Evolutionary conservation across 2,797 vertebrate genomes (phyloP).

Genomic region (Nyctalus aviator): DNA sequence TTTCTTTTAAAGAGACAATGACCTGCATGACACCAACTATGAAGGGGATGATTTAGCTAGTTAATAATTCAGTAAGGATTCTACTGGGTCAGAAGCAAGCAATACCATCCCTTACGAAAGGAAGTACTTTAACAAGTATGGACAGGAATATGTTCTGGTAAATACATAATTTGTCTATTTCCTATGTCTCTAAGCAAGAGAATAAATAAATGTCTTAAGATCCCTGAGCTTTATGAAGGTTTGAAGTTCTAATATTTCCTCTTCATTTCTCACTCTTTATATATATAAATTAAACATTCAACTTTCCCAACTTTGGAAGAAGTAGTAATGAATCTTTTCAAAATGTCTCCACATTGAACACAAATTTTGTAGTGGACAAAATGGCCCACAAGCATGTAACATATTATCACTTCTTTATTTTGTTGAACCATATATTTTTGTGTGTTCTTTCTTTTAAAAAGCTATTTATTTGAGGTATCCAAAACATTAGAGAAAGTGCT

Average conservation of each 20-base stretch:
- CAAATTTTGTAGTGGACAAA: not conserved
- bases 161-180: conserved; percentile 28
- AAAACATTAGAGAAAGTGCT: conserved; percentile 23
- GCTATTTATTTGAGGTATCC: not conserved
- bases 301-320: not conserved
- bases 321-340: conserved; percentile 19
- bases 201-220: not conserved
- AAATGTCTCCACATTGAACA: not conserved
- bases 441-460: conserved; percentile 15
- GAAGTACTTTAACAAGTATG: conserved; percentile 34
- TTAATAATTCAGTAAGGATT: conserved; percentile 51
- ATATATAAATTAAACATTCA: not conserved
- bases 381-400: not conserved
- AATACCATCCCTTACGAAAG: conserved; percentile 9
- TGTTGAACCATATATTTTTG: not conserved
- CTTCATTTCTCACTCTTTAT: not conserved
- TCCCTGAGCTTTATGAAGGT: not conserved
- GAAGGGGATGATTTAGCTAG: conserved; percentile 61
- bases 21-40: conserved; percentile 36
- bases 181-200: not conserved
- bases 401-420: conserved; percentile 10
- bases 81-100: conserved; percentile 47
- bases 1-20: conserved; percentile 65
- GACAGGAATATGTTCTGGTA: not conserved
- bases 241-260: not conserved